A percentile compares a stretch with the other conserved stretches of the same genome.
These are phyloP conservation scores for Nannobrachium achirus DNA, from an alignment of 2,113 vertebrate species.

Conservation along the genomic window DNA sequence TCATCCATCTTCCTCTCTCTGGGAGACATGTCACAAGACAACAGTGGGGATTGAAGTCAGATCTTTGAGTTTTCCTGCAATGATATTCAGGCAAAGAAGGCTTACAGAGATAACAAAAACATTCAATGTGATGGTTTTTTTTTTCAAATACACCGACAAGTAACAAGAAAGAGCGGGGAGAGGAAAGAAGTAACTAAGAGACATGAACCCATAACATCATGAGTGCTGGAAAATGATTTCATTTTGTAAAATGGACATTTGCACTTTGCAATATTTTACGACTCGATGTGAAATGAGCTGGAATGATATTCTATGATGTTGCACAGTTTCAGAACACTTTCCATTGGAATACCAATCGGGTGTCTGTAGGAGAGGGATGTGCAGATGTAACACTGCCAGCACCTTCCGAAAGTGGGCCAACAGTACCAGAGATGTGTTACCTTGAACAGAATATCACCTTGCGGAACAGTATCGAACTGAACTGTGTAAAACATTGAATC, in stretches of 20 bases:
- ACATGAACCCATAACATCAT: no score
- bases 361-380: no score
- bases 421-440: background rate
- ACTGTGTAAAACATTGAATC: background rate
- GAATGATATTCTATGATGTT: no score
- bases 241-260: no score
- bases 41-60: conserved; percentile 32
- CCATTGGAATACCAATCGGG: background rate
- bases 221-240: no score
- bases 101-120: background rate
- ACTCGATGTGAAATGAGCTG: no score
- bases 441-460: background rate
- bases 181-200: no score
- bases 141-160: background rate
- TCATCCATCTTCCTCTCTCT: conserved; percentile 28
- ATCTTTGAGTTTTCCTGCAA: conserved; percentile 29
- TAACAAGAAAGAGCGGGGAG: no score
- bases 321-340: background rate
- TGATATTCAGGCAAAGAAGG: background rate
- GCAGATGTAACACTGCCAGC: no score
- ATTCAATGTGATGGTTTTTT: conserved; percentile 5
- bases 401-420: background rate
- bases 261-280: no score
- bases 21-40: conserved; percentile 30
- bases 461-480: background rate